Percentiles rank a stretch among this genome's conserved stretches.
Evolutionary conservation across 2,797 vertebrate species (phyloP).

Genomic region (Falco concolor): DNA sequence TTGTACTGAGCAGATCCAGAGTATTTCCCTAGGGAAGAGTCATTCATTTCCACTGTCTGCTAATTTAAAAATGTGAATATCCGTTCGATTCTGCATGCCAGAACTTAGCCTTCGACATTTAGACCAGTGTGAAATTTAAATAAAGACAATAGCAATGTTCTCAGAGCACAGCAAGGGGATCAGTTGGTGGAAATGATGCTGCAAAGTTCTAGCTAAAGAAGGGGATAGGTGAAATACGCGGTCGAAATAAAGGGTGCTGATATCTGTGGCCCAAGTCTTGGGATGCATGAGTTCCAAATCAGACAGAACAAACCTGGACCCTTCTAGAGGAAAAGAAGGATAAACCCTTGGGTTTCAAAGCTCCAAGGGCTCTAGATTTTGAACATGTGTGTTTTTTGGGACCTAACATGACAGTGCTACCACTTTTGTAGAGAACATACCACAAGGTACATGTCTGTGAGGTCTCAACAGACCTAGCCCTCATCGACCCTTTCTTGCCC

Average conservation of each 20-base stretch:
- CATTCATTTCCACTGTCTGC: neutral
- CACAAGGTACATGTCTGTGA: neutral
- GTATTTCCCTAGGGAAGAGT: neutral
- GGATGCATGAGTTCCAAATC: neutral
- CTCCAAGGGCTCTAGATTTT: neutral
- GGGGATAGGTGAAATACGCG: neutral
- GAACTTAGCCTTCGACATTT: neutral
- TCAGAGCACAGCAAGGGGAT: neutral
- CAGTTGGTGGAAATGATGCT: neutral
- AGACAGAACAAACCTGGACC: neutral
- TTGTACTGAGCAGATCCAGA: neutral
- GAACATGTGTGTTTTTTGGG: fast-evolving
- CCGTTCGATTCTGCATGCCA: neutral
- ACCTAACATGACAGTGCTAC: neutral
- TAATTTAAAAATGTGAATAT: constrained; percentile 32
- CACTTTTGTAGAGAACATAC: neutral
- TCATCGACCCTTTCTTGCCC: neutral
- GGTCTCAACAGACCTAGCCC: neutral
- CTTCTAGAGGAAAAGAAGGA: neutral
- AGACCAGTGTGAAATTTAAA: neutral
- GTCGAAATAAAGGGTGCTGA: neutral
- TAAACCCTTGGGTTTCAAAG: neutral
- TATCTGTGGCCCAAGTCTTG: neutral
- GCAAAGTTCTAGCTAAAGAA: neutral
- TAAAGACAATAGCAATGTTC: neutral